Base-by-base conservation (phyloP, 2,888 invertebrate genomes). In the Gari tellinella region DNA sequence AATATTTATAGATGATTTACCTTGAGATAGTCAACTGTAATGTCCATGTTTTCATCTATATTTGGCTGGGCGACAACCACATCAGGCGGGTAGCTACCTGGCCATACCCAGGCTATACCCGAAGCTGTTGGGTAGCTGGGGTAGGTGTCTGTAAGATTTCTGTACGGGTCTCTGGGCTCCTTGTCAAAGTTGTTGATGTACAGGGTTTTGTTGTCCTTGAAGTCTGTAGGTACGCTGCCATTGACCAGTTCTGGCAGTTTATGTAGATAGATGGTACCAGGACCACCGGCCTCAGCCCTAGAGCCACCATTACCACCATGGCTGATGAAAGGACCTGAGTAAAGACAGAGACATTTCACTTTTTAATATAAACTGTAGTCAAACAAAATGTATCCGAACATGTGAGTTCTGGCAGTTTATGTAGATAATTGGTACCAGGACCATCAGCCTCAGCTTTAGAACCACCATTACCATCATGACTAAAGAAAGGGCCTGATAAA, bases 181-280 rank as follows among this genome's bases (percentile, higher is more conserved):
- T 67, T 65, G 46, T 65, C 74, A n/a, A 75, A 62, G 68, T 82
- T 83, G 56, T 84, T 82, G 3, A 86, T 23, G 52, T 75, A 80
- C 15, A 87, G 67, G 1, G 87, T 87, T 31, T 85, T 73, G 66
- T 86, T 87, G 48, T 79, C 68, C n/a, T 21, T 17, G 63, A 75
- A 83, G 23, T 46, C 55, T 4, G 60, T 51, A 8, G 80, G 72
- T 23, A 66, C 46, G 17, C 64, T 26, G n/a, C 74, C 77, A 48
- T 46, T 45, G 4, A 52, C 53, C 10, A 60, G 46, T 12, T 67
- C 75, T 12, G 84, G 83, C 23, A 86, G 57, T 43, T 64, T 76
- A 65, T 87, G 86, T 7, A 86, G 62, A 66, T 87, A 87, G 26
- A 82, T 69, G 1, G 88, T 84, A 8, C 88, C 88, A 10, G 88